Base-by-base conservation (phyloP, 2,888 invertebrate genomes). In the Cephus nigrinus region DNA sequence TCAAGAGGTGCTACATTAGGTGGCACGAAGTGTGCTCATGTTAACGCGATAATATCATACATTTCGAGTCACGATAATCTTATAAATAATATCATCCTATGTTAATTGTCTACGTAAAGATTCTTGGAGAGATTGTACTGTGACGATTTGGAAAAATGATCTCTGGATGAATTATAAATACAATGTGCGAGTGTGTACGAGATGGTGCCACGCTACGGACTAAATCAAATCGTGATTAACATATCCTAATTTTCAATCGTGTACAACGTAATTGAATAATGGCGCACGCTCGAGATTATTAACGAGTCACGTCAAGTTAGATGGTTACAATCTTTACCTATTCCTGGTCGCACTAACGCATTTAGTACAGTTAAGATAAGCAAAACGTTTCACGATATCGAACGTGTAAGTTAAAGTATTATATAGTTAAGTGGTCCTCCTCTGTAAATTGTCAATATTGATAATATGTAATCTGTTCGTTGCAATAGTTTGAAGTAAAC, bases 171-270 rank as follows among this genome's bases (percentile, higher is more conserved):
- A 55, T 55, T 55, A 23, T 23, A 55, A 55, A 55, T 55, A 55
- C 23, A 55, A 55, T 15, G 55, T 23, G 23, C 55, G 55, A 5
- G 55, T 55, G 23, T 23, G 55, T 55, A 55, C 23, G 55, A 23
- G 23, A 55, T 55, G 55, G 55, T 55, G 23, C 55, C 23, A 55
- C 23, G 55, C 9, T 23, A 55, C 23, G 23, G 15, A 55, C 31
- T 5, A 69, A 74, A 55, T 74, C 34, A 4, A 71, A 76, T 81
- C 74, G 68, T 75, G 75, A 80, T 76, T 82, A 55, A 82, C 81
- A 81, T 84, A 83, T 83, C 80, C 74, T 79, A 76, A 73, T 82
- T 84, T 82, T 75, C 73, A 80, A 80, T 79, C 78, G 72, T 80
- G 77, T 31, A 33, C 55, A 55, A 55, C 55, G 55, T 55, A 55